phyloP scores from a whole-genome alignment of 2,888 invertebrate species.

The Herminia tarsipennalis region DNA sequence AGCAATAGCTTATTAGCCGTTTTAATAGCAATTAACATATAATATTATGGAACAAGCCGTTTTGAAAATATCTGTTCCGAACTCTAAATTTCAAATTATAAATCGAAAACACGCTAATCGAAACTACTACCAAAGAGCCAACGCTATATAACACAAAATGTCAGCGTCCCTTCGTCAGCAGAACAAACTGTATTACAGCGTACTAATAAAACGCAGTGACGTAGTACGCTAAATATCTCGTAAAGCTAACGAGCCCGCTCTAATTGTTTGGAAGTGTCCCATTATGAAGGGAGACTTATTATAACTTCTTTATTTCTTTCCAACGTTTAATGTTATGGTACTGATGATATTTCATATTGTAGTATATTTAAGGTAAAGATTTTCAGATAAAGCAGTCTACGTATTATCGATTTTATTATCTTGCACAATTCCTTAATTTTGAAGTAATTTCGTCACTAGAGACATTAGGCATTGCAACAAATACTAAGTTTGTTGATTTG shows the following conservation, averaged over 20 bases:
- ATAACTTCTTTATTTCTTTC: slow-evolving; percentile 70
- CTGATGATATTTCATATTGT: slow-evolving; percentile 70
- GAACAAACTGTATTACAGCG: slow-evolving; percentile 34
- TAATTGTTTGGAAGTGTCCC: slow-evolving; percentile 82
- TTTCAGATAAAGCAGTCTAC: slow-evolving; percentile 2
- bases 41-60: too few relatives aligned
- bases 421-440: too few relatives aligned
- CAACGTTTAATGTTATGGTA: slow-evolving; percentile 72
- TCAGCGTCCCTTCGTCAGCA: not conserved
- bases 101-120: too few relatives aligned
- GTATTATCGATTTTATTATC: too few relatives aligned
- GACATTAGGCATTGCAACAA: too few relatives aligned
- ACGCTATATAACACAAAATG: not conserved
- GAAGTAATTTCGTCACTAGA: too few relatives aligned
- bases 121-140: too few relatives aligned
- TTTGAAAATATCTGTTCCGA: too few relatives aligned
- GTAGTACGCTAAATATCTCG: slow-evolving; percentile 58
- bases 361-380: slow-evolving; percentile 39
- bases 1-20: too few relatives aligned
- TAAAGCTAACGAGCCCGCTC: slow-evolving; percentile 77
- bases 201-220: slow-evolving; percentile 64
- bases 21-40: too few relatives aligned
- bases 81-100: too few relatives aligned
- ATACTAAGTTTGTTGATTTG: too few relatives aligned
- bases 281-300: slow-evolving; percentile 55